These are phyloP conservation scores for Notamacropus eugenii DNA, from an alignment of 2,797 vertebrate species.

Conservation along the genomic window DNA sequence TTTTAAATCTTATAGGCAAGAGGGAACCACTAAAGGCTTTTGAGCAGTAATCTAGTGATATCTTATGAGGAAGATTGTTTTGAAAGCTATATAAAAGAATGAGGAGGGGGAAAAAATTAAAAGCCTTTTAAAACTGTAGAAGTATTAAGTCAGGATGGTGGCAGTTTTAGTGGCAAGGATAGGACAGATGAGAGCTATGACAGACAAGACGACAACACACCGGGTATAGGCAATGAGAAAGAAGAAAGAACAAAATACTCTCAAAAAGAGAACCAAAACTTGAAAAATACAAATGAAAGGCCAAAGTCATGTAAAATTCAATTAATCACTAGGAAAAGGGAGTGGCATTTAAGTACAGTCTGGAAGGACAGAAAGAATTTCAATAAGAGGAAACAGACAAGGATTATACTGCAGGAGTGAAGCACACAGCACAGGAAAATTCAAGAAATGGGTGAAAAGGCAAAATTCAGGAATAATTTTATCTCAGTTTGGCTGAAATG, in stretches of 20 bases:
- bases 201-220: not conserved
- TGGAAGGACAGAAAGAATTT: not conserved
- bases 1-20: not conserved
- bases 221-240: not conserved
- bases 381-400: not conserved
- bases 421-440: not conserved
- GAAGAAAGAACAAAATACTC: not conserved
- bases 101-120: not conserved
- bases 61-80: not conserved
- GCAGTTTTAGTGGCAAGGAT: not conserved
- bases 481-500: not conserved
- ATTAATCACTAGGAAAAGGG: not conserved
- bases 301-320: not conserved
- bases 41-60: not conserved
- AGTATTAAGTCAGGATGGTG: not conserved
- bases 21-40: not conserved
- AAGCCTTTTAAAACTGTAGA: not conserved
- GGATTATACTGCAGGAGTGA: not conserved
- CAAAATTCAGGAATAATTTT: not conserved
- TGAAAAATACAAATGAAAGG: not conserved
- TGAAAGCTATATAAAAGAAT: not conserved
- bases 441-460: not conserved
- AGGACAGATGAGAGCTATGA: not conserved
- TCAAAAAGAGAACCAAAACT: not conserved
- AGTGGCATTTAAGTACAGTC: not conserved